Conservation (phyloP, 2,888 invertebrate genomes). For the Synanthedon formicaeformis region DNA sequence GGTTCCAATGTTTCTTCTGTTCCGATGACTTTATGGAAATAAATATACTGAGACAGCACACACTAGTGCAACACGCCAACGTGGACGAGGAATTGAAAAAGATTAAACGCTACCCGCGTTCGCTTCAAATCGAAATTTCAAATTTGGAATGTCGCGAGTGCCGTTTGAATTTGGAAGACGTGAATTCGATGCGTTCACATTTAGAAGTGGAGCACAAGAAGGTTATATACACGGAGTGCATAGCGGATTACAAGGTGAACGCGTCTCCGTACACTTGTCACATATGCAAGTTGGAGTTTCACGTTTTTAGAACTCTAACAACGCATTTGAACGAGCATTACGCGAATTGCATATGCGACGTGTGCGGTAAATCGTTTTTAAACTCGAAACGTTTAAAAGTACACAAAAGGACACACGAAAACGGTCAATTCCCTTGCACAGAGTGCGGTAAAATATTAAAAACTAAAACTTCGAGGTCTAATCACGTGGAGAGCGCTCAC, state of each 20-base stretch:
- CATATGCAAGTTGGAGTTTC: slow-evolving; percentile 39
- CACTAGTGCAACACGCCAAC: slow-evolving; percentile 23
- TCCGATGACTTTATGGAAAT: slow-evolving; percentile 46
- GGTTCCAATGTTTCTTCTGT: slow-evolving; percentile 60
- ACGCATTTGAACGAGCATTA: slow-evolving; percentile 64
- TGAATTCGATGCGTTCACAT: slow-evolving; percentile 37
- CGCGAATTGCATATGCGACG: slow-evolving; percentile 58
- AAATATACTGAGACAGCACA: slow-evolving; percentile 33
- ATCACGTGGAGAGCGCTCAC: slow-evolving; percentile 50
- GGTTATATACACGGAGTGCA: slow-evolving; percentile 46
- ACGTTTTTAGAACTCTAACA: slow-evolving; percentile 48
- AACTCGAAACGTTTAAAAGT: slow-evolving; percentile 60
- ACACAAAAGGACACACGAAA: slow-evolving; percentile 60
- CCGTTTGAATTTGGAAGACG: slow-evolving; percentile 32
- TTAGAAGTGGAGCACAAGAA: slow-evolving; percentile 35
- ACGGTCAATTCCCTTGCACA: slow-evolving; percentile 39
- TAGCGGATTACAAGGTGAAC: slow-evolving; percentile 52
- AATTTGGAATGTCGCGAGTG: slow-evolving; percentile 45
- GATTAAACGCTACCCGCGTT: slow-evolving; percentile 48
- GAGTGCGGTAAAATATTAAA: slow-evolving; percentile 46
- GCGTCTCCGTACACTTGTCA: slow-evolving; percentile 44
- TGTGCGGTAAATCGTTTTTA: slow-evolving; percentile 62
- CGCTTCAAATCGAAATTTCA: slow-evolving; percentile 52
- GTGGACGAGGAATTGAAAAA: slow-evolving; percentile 37
- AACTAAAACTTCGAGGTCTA: slow-evolving; percentile 42